Evolutionary conservation across 2,888 invertebrate species (phyloP).

Genomic region (Aromia moschata): DNA sequence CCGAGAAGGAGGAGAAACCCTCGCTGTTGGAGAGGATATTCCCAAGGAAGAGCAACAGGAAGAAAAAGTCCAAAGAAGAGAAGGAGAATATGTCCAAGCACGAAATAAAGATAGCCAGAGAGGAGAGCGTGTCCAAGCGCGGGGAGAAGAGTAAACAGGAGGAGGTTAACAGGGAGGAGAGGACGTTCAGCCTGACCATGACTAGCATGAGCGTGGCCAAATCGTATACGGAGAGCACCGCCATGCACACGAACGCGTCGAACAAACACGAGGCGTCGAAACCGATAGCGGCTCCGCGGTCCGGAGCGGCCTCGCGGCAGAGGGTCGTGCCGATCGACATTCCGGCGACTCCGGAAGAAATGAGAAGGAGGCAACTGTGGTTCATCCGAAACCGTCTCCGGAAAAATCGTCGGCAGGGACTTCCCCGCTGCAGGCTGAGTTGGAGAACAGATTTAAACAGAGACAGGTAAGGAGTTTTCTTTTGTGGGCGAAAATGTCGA

Average conservation of each 20-base stretch:
- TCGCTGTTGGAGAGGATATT: constrained; percentile 74
- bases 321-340: constrained; percentile 68
- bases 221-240: constrained; percentile 30
- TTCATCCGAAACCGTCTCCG: constrained; percentile 49
- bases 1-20: constrained; percentile 64
- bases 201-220: constrained; percentile 14
- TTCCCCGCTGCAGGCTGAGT: constrained; percentile 56
- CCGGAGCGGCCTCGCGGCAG: constrained; percentile 67
- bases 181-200: constrained; percentile 24
- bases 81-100: constrained; percentile 28
- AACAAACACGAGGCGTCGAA: constrained; percentile 43
- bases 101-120: constrained; percentile 59
- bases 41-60: constrained; percentile 76
- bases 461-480: constrained; percentile 44
- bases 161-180: constrained; percentile 28
- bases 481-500: no score
- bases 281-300: constrained; percentile 57
- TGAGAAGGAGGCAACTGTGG: constrained; percentile 36
- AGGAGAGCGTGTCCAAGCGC: constrained; percentile 18
- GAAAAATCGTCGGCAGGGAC: constrained; percentile 43
- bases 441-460: constrained; percentile 56
- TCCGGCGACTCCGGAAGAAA: constrained; percentile 58
- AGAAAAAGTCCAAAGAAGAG: constrained; percentile 68
- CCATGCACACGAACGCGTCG: constrained; percentile 1
- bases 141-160: constrained; percentile 10